phyloP scores from a whole-genome alignment of 2,113 vertebrate species.

The Phaethornis superciliosus region DNA sequence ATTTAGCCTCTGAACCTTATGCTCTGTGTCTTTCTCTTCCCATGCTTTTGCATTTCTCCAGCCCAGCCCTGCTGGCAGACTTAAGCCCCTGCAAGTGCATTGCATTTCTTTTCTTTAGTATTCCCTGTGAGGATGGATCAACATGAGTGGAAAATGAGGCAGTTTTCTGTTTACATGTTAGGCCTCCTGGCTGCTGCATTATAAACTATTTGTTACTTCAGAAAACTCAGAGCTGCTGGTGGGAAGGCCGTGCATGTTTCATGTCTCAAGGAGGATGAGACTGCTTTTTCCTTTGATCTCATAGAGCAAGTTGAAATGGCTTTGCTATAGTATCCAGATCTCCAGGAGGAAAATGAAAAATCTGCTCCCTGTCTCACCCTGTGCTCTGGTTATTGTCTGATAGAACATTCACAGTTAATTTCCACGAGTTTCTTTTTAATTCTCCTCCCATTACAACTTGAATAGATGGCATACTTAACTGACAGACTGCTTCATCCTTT shows the following conservation, averaged over 20 bases:
- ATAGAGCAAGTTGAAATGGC: not conserved
- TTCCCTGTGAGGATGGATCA: not conserved
- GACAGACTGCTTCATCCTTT: not conserved
- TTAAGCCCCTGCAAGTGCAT: not conserved
- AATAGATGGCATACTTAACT: not conserved
- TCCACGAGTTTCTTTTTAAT: not conserved
- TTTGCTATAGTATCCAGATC: not conserved
- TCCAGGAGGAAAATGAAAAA: not conserved
- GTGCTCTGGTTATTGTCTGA: not conserved
- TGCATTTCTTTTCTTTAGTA: not conserved
- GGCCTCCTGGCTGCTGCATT: not conserved
- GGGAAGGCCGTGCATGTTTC: not conserved
- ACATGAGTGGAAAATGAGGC: not conserved
- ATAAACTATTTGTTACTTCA: not conserved
- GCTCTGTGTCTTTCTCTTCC: not conserved
- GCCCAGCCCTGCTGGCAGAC: not conserved
- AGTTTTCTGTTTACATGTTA: not conserved
- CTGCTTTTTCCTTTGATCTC: not conserved
- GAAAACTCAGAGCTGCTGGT: not conserved
- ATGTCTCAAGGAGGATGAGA: not conserved
- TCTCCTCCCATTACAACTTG: not conserved
- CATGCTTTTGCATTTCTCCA: not conserved
- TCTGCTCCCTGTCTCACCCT: not conserved
- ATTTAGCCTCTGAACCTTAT: slow-evolving; percentile 8
- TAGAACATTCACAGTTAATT: not conserved